A percentile compares a stretch with the other conserved stretches of the same genome.
Conservation (phyloP, 2,113 vertebrate species). For the Pavo muticus region DNA sequence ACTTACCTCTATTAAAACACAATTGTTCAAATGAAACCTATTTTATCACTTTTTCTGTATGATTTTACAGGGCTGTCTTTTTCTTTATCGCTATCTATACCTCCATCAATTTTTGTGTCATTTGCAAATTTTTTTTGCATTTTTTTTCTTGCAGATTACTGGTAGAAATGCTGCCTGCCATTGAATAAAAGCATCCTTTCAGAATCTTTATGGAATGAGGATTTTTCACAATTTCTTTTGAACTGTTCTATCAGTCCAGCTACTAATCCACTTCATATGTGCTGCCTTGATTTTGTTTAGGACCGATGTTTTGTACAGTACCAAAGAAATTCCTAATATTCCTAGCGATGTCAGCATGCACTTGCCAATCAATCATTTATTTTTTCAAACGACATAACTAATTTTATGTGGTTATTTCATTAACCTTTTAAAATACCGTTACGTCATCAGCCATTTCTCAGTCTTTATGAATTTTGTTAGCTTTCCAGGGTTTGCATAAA, state of each 20-base stretch:
- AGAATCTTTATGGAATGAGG: background rate
- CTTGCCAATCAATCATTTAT: background rate
- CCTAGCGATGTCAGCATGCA: background rate
- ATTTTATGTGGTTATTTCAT: background rate
- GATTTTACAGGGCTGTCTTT: constrained; percentile 9
- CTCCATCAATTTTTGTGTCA: constrained; percentile 28
- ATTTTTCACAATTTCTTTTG: background rate
- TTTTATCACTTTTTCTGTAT: constrained; percentile 25
- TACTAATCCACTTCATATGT: background rate
- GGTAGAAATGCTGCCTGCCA: background rate
- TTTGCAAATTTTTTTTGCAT: background rate
- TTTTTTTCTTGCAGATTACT: background rate
- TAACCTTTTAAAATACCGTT: background rate
- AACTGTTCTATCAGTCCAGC: background rate
- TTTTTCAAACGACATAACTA: background rate
- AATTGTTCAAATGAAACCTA: background rate
- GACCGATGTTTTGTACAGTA: background rate
- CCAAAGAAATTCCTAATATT: background rate
- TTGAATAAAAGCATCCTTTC: background rate
- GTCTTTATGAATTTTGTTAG: background rate
- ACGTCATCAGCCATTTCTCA: background rate
- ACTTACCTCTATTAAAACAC: constrained; percentile 20
- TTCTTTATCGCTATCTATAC: constrained; percentile 17
- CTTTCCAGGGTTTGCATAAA: background rate
- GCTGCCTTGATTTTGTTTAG: background rate